These are phyloP conservation scores for Vireo altiloquus DNA, from an alignment of 2,113 vertebrate species.

Conservation along the genomic window DNA sequence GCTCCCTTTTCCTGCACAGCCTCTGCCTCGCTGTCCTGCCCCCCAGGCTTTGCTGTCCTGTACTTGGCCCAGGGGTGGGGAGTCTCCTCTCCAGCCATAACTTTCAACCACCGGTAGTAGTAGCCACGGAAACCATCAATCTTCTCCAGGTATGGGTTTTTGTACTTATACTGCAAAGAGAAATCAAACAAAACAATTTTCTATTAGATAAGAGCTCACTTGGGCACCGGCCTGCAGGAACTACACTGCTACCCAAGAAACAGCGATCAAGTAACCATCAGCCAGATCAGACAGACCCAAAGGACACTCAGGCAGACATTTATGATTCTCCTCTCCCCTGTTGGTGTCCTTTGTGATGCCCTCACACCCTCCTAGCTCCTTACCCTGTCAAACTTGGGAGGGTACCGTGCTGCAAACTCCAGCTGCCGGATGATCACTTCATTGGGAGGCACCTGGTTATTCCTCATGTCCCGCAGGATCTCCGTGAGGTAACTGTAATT, in stretches of 20 bases:
- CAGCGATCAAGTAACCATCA: accelerated
- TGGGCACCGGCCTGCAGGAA: background rate
- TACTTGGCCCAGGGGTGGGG: conserved; percentile 83
- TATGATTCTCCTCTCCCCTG: background rate
- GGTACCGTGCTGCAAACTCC: conserved; percentile 90
- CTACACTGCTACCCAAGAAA: background rate
- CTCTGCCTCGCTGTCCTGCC: background rate
- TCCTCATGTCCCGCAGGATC: conserved; percentile 84
- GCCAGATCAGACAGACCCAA: background rate
- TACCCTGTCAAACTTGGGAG: conserved; percentile 87
- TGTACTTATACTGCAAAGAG: conserved; percentile 82
- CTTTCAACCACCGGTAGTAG: conserved; percentile 87
- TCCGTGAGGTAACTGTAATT: conserved; percentile 86
- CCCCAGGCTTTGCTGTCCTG: background rate
- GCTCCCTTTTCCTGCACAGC: background rate
- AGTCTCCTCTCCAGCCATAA: conserved; percentile 80
- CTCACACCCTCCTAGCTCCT: background rate
- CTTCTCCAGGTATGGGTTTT: conserved; percentile 88
- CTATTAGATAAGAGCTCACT: background rate
- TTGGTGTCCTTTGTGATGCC: background rate
- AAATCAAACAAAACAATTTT: background rate
- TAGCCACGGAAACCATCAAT: conserved; percentile 92
- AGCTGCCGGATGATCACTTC: conserved; percentile 89
- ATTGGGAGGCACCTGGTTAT: conserved; percentile 79
- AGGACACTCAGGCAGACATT: background rate